Evolutionary conservation across 2,113 vertebrate species (phyloP).

Genomic region (Myrmophylax atrothorax): DNA sequence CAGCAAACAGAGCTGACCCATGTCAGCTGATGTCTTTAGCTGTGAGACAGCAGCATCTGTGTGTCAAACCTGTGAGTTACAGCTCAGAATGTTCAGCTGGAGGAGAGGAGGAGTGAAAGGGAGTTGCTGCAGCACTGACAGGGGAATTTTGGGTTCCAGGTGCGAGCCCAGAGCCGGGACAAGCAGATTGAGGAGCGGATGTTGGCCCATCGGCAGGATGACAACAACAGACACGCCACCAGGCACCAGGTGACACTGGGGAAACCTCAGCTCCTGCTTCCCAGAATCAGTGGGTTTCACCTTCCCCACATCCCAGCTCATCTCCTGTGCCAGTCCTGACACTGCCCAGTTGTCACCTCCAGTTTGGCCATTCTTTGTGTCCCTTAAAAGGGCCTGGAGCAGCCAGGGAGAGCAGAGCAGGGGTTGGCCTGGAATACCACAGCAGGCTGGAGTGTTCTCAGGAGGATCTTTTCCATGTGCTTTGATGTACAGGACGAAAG

Average conservation of each 20-base stretch:
- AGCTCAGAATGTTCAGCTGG: not conserved
- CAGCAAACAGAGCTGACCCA: accelerated
- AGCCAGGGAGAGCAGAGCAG: not conserved
- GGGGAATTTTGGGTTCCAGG: conserved; percentile 79
- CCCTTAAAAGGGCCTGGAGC: not conserved
- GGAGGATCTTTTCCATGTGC: not conserved
- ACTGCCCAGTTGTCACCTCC: not conserved
- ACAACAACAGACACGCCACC: conserved; percentile 94
- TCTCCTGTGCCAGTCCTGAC: not conserved
- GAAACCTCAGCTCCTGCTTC: not conserved
- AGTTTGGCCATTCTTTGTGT: not conserved
- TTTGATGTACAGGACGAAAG: not conserved
- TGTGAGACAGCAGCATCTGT: not conserved
- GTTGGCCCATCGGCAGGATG: conserved; percentile 89
- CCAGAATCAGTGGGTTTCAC: not conserved
- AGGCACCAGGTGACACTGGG: conserved; percentile 87
- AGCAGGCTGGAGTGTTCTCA: not conserved
- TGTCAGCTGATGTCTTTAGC: not conserved
- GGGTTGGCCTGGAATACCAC: not conserved
- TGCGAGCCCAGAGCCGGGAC: conserved; percentile 94
- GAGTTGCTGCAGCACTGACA: not conserved
- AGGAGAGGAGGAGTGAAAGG: accelerated
- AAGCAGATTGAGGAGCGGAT: conserved; percentile 95
- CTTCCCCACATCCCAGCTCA: not conserved
- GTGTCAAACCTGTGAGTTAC: not conserved